Base-by-base conservation (phyloP, 1,140 invertebrate genomes). In the Marisa cornuarietis region DNA sequence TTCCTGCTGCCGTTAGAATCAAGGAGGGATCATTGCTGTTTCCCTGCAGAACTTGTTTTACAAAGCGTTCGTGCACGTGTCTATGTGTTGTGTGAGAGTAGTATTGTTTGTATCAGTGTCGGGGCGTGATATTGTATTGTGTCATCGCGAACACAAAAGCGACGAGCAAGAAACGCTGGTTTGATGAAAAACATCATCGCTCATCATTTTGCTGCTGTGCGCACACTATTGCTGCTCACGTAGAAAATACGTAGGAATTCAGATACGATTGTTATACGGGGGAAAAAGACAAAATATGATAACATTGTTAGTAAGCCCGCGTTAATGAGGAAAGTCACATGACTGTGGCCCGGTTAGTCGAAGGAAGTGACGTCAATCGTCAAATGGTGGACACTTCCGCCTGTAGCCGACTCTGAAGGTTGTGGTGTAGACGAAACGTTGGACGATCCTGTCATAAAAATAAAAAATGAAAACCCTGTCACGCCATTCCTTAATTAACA, bases 351-450 rank as follows among this genome's bases (percentile, higher is more conserved):
- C 5, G 49, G 71, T 52, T 58, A 14, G 54, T 58, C 16, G 3
- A 58, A 11, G 54, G 54, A 58, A 58, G 54, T 58, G 54, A 58
- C 54, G 54, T 58, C 54, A 58, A 58, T 14, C 54, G 54, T 58
- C 54, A 58, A 58, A 58, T 58, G 54, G 54, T 58, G 54, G 54
- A 75, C 82, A 83, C 22, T 81, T 82, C 31, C 82, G 71, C 49
- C 79, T 78, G 79, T 84, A 84, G 7, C 81, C 83, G n/a, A 84
- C 83, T 58, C 75, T 78, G 73, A 79, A 78, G 22, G 65, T 71
- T 63, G 79, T 84, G 54, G 76, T 76, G 71, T 82, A 81, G 2
- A 84, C 79, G 76, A 72, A 72, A 31, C 78, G 76, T 68, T 84
- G 83, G 11, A 84, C 83, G 22, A 71, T 61, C 72, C 83, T 84